Percentiles rank a stretch among this genome's conserved stretches.
Evolutionary conservation across 2,113 vertebrate genomes (phyloP).

Genomic region (Corythornis vintsioides): DNA sequence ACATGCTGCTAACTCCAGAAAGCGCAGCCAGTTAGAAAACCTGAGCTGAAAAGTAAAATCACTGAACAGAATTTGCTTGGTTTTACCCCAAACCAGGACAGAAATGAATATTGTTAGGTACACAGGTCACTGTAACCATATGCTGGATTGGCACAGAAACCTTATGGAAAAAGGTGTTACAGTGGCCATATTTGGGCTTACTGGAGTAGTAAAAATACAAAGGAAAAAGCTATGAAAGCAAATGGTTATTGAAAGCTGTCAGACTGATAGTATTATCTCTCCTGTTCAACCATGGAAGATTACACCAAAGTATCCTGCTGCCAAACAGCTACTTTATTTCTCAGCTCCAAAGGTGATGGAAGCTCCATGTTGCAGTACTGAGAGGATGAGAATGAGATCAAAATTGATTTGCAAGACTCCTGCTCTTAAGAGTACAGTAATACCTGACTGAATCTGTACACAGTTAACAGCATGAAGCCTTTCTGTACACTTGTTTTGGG

Average conservation of each 20-base stretch:
- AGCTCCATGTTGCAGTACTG: background rate
- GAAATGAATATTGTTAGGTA: background rate
- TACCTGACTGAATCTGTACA: background rate
- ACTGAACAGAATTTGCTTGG: no score
- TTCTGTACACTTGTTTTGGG: background rate
- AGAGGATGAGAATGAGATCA: background rate
- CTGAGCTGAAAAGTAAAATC: no score
- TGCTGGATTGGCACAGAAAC: background rate
- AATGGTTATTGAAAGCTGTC: background rate
- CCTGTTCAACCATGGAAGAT: background rate
- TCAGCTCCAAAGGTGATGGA: background rate
- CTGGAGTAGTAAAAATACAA: background rate
- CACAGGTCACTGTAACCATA: background rate
- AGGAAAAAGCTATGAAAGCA: background rate
- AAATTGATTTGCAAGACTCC: background rate
- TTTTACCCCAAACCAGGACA: no score
- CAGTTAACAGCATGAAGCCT: background rate
- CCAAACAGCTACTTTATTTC: background rate
- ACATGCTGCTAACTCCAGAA: no score
- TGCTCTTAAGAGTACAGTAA: background rate
- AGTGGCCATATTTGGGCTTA: background rate
- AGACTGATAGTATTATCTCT: background rate
- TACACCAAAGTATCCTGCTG: background rate
- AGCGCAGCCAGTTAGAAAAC: no score
- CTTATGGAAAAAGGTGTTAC: background rate